These are phyloP conservation scores for Allygus modestus DNA, from an alignment of 2,888 invertebrate species.

Conservation along the genomic window DNA sequence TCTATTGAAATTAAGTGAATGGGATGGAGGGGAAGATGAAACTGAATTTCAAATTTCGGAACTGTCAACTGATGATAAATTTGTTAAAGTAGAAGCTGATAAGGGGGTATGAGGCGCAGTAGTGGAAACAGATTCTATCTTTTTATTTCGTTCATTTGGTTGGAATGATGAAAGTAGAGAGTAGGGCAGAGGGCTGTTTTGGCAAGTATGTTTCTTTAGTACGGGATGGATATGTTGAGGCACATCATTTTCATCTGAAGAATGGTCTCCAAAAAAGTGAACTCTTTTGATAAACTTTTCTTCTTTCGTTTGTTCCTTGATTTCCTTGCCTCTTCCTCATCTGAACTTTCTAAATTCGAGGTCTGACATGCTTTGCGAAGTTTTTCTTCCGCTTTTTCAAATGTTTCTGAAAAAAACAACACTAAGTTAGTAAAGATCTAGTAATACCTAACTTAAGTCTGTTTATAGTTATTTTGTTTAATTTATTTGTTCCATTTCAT, in stretches of 20 bases:
- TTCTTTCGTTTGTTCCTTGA: not conserved
- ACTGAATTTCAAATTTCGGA: no score
- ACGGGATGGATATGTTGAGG: not conserved
- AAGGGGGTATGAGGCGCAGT: not conserved
- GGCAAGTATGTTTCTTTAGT: not conserved
- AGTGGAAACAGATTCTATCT: not conserved
- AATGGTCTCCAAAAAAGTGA: not conserved
- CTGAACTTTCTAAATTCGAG: not conserved
- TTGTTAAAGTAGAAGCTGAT: no score
- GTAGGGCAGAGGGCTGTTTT: not conserved
- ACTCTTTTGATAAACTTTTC: not conserved
- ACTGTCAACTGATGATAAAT: no score
- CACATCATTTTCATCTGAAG: not conserved
- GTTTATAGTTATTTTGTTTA: no score
- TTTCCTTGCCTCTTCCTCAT: not conserved
- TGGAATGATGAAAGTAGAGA: not conserved
- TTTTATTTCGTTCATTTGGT: not conserved
- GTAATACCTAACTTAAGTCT: not conserved
- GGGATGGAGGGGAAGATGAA: no score
- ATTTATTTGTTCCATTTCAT: not conserved
- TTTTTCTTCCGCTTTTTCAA: slow-evolving; percentile 28
- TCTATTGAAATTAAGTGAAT: no score
- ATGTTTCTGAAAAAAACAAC: slow-evolving; percentile 1
- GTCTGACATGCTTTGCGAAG: not conserved
- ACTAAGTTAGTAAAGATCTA: not conserved